Evolutionary conservation across 1,140 invertebrate species (phyloP), one percentile per base, ranked within the genome.

Genomic region (Drosophila kepulauana): DNA sequence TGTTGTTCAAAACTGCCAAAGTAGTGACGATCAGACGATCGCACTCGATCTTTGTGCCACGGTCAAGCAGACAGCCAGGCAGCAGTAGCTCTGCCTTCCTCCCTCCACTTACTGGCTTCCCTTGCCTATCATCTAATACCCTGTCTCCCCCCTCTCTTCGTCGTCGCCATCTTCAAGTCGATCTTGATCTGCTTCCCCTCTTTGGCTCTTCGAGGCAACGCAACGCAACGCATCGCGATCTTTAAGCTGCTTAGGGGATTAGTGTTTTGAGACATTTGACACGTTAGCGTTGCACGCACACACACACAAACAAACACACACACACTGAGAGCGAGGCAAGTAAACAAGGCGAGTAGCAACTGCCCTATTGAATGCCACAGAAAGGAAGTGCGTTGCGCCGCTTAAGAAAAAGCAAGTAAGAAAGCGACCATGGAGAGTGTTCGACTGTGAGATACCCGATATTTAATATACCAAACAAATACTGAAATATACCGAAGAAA

Each of bases 241-340:
- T 89, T 85, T 89, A 89, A 89, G 85, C 85, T 85, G 86, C 85
- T 89, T 89, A 89, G 85, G 72, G 85, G 85, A 89, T 89, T 89
- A 89, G 64, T 89, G 85, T 89, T 89, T 89, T 89, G 81, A 89
- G 85, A 89, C 85, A 89, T 89, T 89, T 89, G 85, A 89, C 85
- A 89, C 85, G 85, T 88, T 88, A 88, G 81, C 82, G 81, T 86
- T 85, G 84, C 78, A 78, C 49, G 63, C 68, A 69, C 58, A 62
- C 28, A 46, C 62, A 56, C 59, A 56, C 48, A 62, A 57, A 78
- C 61, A 46, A 46, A 67, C 41, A 75, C 33, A 58, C 59, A 64
- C 41, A 56, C 15, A 52, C 15, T n/a, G 11, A 38, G 8, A 56
- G 25, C 57, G 6, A 80, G 41, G 65, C 71, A 85, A 78, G 74